Conservation (phyloP, 1,140 invertebrate species). For the Camponotus vicinus region DNA sequence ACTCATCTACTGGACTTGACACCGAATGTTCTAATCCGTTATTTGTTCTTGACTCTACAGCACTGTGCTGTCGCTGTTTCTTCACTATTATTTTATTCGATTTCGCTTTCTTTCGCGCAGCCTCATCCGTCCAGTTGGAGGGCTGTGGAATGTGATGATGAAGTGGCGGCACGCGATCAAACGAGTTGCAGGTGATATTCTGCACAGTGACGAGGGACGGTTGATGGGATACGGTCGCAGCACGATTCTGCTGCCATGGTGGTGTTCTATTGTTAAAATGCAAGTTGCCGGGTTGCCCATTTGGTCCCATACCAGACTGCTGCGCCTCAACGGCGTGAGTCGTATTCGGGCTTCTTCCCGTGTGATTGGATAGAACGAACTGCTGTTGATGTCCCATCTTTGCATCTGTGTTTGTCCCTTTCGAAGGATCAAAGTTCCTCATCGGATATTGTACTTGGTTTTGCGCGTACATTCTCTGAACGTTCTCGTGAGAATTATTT, state of each 20-base stretch:
- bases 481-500: constrained; percentile 83
- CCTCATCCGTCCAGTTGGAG: constrained; percentile 88
- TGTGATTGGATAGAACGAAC: constrained; percentile 76
- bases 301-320: constrained; percentile 74
- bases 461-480: constrained; percentile 88
- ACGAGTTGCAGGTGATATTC: constrained; percentile 84
- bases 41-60: constrained; percentile 75
- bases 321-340: constrained; percentile 77
- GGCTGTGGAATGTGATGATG: constrained; percentile 89
- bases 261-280: constrained; percentile 86
- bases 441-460: constrained; percentile 86
- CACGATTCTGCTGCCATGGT: constrained; percentile 89
- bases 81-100: constrained; percentile 85
- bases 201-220: constrained; percentile 76
- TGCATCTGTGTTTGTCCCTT: constrained; percentile 67
- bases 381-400: constrained; percentile 79
- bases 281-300: constrained; percentile 76
- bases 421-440: constrained; percentile 79
- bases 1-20: constrained; percentile 79
- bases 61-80: constrained; percentile 87
- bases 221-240: constrained; percentile 80
- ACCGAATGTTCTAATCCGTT: constrained; percentile 75
- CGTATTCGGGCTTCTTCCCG: constrained; percentile 75
- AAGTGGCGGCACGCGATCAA: constrained; percentile 90
- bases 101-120: constrained; percentile 89